Evolutionary conservation across 2,888 invertebrate species (phyloP), one percentile per base, ranked within the genome.

Genomic region (Phania funesta): DNA sequence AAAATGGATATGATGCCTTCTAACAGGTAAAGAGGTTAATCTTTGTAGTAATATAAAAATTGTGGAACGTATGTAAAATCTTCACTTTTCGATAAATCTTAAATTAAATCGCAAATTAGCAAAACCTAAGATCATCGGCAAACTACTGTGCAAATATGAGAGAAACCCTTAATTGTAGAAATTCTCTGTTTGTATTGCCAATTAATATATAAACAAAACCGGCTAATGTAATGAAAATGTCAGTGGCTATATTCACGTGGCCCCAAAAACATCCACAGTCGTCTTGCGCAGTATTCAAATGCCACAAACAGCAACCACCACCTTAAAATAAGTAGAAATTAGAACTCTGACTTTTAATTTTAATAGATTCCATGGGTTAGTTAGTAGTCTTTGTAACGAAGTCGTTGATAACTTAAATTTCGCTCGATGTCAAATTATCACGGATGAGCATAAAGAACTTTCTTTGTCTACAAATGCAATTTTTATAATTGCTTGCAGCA

Each of bases 311-410:
- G 38, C 46, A 71, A 62, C 71, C 78, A 71, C 48, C 70, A 71
- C 70, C 54, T 56, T 70, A 46, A 67, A 68, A 52, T 52, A 62
- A 35, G 22, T 26, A 60, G 60, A 60, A 68, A 77, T 41, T 70
- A 24, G 48, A 71, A 58, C 71, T 78, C 41, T 71, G 64, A 52
- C 67, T 76, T 76, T 70, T 78, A n/a, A n/a, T n/a, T n/a, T 48
- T 38, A 70, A 70, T 54, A 32, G 64, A 71, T 71, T 71, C 70
- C 70, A 64, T 48, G 13, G 70, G 64, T 62, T 46, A 48, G 56
- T 41, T 48, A 64, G 60, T 77, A 68, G 71, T 65, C 24, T 18
- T 26, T 22, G 44, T 2, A 64, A 13, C 13, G 24, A 32, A 71
- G 64, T 71, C 56, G 78, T 26, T 65, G 24, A 13, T 48, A 50